Evolutionary conservation across 2,888 invertebrate genomes (phyloP).

Genomic region (Eulithis testata): DNA sequence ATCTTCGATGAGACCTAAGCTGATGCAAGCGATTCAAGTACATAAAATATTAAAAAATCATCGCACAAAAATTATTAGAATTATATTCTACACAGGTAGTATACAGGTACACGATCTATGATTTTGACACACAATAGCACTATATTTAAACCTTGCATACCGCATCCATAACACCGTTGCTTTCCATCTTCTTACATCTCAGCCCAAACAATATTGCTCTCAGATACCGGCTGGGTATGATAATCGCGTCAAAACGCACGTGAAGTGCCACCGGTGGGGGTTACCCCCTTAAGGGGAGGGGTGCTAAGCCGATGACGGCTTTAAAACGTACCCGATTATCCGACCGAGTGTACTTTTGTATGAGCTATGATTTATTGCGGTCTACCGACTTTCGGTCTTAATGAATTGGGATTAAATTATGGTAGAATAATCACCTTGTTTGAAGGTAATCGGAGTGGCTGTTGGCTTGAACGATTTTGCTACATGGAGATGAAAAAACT

Average conservation of each 20-base stretch:
- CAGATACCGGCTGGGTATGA: constrained; percentile 81
- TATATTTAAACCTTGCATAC: constrained; percentile 18
- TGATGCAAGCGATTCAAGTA: no score
- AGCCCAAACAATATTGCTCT: constrained; percentile 78
- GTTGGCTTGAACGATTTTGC: background rate
- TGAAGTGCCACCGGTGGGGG: constrained; percentile 67
- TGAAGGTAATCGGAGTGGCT: constrained; percentile 14
- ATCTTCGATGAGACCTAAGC: no score
- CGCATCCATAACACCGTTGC: constrained; percentile 48
- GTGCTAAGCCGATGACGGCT: constrained; percentile 78
- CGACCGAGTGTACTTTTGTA: constrained; percentile 70
- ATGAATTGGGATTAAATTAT: constrained; percentile 34
- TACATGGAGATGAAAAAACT: background rate
- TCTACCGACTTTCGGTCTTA: constrained; percentile 45
- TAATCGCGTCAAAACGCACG: constrained; percentile 85
- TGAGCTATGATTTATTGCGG: constrained; percentile 68
- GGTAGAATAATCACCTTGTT: constrained; percentile 22
- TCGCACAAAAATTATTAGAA: no score
- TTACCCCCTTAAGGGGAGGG: constrained; percentile 33
- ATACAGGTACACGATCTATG: no score
- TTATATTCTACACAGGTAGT: no score
- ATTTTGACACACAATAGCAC: no score
- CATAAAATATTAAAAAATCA: no score
- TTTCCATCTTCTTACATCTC: constrained; percentile 19
- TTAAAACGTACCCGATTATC: constrained; percentile 81